phyloP scores from a whole-genome alignment of 2,797 vertebrate species.

The Enteromius unitaeniatus region DNA sequence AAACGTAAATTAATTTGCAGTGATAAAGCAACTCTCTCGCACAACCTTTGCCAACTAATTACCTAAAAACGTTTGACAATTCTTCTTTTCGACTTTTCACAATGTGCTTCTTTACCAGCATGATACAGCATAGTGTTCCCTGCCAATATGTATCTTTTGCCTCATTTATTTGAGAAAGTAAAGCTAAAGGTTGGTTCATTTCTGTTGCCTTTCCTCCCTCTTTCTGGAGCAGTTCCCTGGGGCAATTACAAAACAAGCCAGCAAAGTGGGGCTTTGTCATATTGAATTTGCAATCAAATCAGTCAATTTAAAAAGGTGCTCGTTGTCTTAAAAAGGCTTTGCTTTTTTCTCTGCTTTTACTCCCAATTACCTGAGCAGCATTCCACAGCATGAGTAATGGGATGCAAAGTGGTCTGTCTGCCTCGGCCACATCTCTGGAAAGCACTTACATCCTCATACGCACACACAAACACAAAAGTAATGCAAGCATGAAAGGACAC shows the following conservation, averaged over 20 bases:
- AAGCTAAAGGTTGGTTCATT: slow-evolving; percentile 30
- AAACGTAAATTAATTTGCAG: not conserved
- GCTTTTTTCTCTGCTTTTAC: slow-evolving; percentile 41
- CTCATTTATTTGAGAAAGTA: slow-evolving; percentile 22
- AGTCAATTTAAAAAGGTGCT: slow-evolving; percentile 50
- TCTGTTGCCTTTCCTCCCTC: slow-evolving; percentile 9
- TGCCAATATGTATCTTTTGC: slow-evolving; percentile 17
- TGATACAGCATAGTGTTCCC: slow-evolving; percentile 1
- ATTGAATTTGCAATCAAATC: slow-evolving; percentile 53
- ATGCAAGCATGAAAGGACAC: not conserved
- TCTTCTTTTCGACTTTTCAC: not conserved
- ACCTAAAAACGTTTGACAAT: slow-evolving; percentile 17
- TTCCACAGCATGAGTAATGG: slow-evolving; percentile 43
- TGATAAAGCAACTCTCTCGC: slow-evolving; percentile 19
- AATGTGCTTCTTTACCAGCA: not conserved
- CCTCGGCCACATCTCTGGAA: not conserved
- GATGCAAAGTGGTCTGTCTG: slow-evolving; percentile 42
- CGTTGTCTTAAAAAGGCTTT: slow-evolving; percentile 39
- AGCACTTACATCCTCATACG: slow-evolving; percentile 9
- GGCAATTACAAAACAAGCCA: slow-evolving; percentile 45
- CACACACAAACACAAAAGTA: not conserved
- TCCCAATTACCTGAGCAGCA: slow-evolving; percentile 36
- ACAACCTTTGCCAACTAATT: slow-evolving; percentile 24
- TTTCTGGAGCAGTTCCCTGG: slow-evolving; percentile 30
- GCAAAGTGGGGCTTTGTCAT: slow-evolving; percentile 31